A percentile compares a stretch with the other conserved stretches of the same genome.
phyloP scores from a whole-genome alignment of 2,113 vertebrate genomes.

The rabbit (Oryctolagus cuniculus) region mOryCun1.1 NC_091436.1:103231001-103231500 shows the following conservation, averaged over 20 bases:
- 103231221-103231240: neutral
- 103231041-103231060: neutral
- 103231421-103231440: neutral
- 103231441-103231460: neutral
- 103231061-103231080: neutral
- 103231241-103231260: neutral
- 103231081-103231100: constrained; percentile 42
- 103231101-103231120: neutral
- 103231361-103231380: neutral
- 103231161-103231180: fast-evolving
- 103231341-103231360: neutral
- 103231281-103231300: neutral
- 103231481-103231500: neutral
- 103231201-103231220: neutral
- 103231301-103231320: neutral
- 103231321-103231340: neutral
- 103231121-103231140: neutral
- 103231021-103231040: constrained; percentile 12
- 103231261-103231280: neutral
- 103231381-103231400: neutral
- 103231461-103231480: neutral
- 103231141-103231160: fast-evolving
- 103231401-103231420: neutral
- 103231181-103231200: neutral
- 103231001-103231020: constrained; percentile 11